Base-by-base conservation (phyloP, 2,797 vertebrate species). In the Argyrosomus regius region DNA sequence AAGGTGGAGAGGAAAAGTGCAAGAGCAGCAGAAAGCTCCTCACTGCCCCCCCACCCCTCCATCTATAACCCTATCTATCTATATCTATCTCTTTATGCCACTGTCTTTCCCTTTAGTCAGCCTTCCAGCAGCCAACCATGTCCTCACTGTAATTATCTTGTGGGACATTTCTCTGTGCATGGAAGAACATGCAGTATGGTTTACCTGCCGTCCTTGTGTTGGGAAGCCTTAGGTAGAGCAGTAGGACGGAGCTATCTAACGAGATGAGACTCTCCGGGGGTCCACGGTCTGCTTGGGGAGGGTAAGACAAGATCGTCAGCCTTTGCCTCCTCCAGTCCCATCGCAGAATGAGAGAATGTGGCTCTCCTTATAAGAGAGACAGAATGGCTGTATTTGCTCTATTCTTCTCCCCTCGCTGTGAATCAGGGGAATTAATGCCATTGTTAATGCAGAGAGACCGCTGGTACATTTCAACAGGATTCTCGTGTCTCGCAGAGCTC, bases 381-480 rank as follows among this genome's bases (percentile, higher is more conserved):
- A 93, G 94, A 96, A 95, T 94, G 90, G 92, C 93, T 94, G 80
- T 90, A 95, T 96, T 95, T 93, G 93, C 93, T 92, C 93, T 67
- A 78, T 92, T 93, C 78, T 85, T 81, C 81, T 82, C 74, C 62
- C 75, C 69, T 80, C 82, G 28, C 78, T 84, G 79, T 74, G 84
- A 90, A 88, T 91, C 73, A 58, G 64, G 87, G 79, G 89, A 94
- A 93, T 94, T 92, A 93, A 93, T 91, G 88, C 85, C 82, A 90
- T 92, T 93, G 92, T 92, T 93, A 93, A 93, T 89, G 89, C 91
- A 83, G 75, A 85, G 92, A 95, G 94, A 95, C 94, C 88, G 91
- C 93, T 92, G 93, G 91, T 94, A 95, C 95, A 95, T 97, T 97
- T 95, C 96, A 96, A 95, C 90, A 68, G 94, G 93, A 95, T 94